Evolutionary conservation across 2,113 vertebrate genomes (phyloP).

Genomic region (Pipra filicauda): DNA sequence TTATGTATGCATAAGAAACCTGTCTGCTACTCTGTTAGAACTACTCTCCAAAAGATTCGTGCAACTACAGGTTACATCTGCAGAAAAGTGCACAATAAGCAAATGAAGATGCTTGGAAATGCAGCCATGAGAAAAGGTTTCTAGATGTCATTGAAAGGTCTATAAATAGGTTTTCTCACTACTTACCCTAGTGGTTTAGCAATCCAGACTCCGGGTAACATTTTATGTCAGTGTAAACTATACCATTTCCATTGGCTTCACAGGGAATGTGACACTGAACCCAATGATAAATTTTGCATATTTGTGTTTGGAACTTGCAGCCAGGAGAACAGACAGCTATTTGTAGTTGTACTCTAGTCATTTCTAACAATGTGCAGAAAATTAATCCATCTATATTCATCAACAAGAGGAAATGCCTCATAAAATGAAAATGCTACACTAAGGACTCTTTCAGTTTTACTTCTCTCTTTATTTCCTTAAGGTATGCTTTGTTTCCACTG

Average conservation of each 20-base stretch:
- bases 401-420: constrained; percentile 26
- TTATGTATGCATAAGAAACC: background rate
- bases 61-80: background rate
- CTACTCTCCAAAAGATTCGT: background rate
- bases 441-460: constrained; percentile 24
- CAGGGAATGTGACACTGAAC: background rate
- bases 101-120: constrained; percentile 9
- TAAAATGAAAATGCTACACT: constrained; percentile 41
- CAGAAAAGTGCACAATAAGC: background rate
- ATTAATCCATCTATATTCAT: constrained; percentile 2
- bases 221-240: background rate
- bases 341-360: background rate
- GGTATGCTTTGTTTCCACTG: constrained; percentile 25
- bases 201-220: background rate
- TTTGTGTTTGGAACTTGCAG: background rate
- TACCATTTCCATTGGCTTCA: background rate
- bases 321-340: constrained; percentile 12
- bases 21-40: background rate
- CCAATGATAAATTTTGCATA: background rate
- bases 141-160: background rate
- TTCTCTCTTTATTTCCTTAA: constrained; percentile 34
- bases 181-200: background rate
- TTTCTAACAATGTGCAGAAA: constrained; percentile 41
- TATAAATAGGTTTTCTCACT: constrained; percentile 23
- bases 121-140: background rate